Percentiles rank a stretch among this genome's conserved stretches.
These are phyloP conservation scores for Peromyscus attwateri DNA, from an alignment of 2,797 vertebrate genomes.

Conservation along the genomic window DNA sequence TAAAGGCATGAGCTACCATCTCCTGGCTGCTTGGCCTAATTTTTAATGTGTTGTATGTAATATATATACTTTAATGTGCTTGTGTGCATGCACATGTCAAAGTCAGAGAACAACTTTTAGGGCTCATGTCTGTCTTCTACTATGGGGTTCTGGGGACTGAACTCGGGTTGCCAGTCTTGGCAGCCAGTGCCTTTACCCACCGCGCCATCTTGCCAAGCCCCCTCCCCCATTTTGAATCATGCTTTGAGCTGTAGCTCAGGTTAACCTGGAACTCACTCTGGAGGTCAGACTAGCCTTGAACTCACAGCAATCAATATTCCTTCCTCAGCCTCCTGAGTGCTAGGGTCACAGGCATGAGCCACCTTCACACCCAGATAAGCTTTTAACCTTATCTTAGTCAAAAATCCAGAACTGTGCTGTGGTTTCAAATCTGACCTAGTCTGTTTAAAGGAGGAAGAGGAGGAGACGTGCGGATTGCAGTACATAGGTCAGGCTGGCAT, in stretches of 20 bases:
- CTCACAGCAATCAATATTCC: not conserved
- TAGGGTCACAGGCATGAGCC: not conserved
- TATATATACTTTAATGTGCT: not conserved
- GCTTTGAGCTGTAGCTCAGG: not conserved
- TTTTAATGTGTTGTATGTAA: not conserved
- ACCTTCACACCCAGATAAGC: not conserved
- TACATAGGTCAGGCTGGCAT: rapidly evolving
- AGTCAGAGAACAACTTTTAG: not conserved
- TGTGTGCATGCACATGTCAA: not conserved
- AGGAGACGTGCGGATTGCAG: not conserved
- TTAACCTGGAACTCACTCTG: not conserved
- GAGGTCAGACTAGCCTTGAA: not conserved
- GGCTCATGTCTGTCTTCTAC: not conserved
- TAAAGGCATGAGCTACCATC: not conserved
- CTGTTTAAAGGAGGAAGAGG: not conserved
- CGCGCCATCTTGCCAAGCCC: not conserved
- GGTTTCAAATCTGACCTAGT: not conserved
- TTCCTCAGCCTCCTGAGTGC: not conserved
- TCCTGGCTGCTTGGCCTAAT: not conserved
- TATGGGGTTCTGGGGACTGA: too few species aligned
- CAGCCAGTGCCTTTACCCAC: not conserved
- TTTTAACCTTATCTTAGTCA: not conserved
- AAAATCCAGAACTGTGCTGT: not conserved
- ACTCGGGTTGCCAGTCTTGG: not conserved
- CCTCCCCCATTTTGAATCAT: not conserved